Base-by-base conservation (phyloP, 2,797 vertebrate genomes). In the Danio albolineatus region DNA sequence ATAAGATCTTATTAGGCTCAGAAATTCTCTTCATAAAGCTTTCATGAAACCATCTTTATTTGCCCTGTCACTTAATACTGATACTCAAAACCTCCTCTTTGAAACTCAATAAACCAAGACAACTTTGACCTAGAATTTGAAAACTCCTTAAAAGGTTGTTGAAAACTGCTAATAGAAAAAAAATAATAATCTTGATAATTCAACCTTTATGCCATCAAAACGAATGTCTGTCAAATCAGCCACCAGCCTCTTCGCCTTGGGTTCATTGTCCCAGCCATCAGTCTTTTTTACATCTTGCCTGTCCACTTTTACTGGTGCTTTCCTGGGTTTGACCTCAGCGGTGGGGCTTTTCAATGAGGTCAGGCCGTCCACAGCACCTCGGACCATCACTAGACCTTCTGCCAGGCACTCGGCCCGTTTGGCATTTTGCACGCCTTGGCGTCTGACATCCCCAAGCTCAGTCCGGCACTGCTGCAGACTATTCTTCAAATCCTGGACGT, bases 221-320 rank as follows among this genome's bases (percentile, higher is more conserved):
- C 85, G 79, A 82, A 94, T 91, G 80, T 92, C 91, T 4, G 92
- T 93, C 73, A 94, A 86, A 72, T 94, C 89, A 19, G 91, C 90
- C 86, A 95, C 91, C 62, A 94, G 90, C 85, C 87, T 93, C 61
- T 74, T 85, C 12, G 92, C 92, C 82, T 92, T 95, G 0, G 93
- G 92, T 82, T 91, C 80, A 0, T 9, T 17, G 51, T 44, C 76
- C 85, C 76, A 60, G 28, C 59, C 44, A 7, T 81, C 76, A 6
- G 13, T 65, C 60, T 76, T 85, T 76, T 62, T 76, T 17, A 21
- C 65, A 79, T 84, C 71, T 8, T 80, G 43, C 46, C 67, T 81
- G 7, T 79, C 78, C 71, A 65, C 64, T 46, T 80, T 80, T 69
- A 73, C 75, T 77, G 56, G 9, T 17, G 44, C 85, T 65, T 79